phyloP scores from a whole-genome alignment of 1,140 invertebrate species.

The Alviniconcha marisindica region DNA sequence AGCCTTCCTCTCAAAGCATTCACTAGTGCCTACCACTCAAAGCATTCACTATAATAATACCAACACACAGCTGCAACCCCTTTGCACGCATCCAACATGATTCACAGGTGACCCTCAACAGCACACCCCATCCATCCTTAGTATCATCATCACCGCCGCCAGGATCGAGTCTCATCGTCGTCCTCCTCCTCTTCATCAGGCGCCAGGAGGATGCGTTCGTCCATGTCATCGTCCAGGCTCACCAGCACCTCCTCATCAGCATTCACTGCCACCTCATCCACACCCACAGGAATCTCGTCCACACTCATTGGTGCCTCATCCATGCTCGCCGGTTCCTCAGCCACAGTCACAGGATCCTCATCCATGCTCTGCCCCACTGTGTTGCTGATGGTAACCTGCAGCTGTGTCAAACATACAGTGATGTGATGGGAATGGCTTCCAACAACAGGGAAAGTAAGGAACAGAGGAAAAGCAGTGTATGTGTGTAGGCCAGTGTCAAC shows the following conservation, averaged over 20 bases:
- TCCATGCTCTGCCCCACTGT: background rate
- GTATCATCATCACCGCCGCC: constrained; percentile 77
- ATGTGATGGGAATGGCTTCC: too few relatives aligned
- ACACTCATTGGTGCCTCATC: background rate
- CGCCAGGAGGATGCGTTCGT: constrained; percentile 71
- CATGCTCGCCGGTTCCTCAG: background rate
- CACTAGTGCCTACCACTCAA: too few relatives aligned
- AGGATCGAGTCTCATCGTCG: constrained; percentile 78
- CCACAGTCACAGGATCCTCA: background rate
- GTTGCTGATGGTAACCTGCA: background rate
- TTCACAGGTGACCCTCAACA: background rate
- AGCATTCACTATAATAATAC: too few relatives aligned
- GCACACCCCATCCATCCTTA: background rate
- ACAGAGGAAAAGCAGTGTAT: too few relatives aligned
- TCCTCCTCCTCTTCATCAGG: constrained; percentile 82
- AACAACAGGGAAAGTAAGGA: too few relatives aligned
- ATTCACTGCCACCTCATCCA: background rate
- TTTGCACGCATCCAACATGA: background rate
- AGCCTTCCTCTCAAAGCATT: too few relatives aligned
- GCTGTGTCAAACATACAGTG: background rate
- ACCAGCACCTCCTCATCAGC: constrained; percentile 3
- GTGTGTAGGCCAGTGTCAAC: too few relatives aligned
- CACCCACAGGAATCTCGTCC: constrained; percentile 42
- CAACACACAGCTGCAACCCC: too few relatives aligned
- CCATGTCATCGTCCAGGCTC: constrained; percentile 58